These are phyloP conservation scores for Mustela erminea DNA, from an alignment of 2,797 vertebrate genomes.

Conservation along the genomic window DNA sequence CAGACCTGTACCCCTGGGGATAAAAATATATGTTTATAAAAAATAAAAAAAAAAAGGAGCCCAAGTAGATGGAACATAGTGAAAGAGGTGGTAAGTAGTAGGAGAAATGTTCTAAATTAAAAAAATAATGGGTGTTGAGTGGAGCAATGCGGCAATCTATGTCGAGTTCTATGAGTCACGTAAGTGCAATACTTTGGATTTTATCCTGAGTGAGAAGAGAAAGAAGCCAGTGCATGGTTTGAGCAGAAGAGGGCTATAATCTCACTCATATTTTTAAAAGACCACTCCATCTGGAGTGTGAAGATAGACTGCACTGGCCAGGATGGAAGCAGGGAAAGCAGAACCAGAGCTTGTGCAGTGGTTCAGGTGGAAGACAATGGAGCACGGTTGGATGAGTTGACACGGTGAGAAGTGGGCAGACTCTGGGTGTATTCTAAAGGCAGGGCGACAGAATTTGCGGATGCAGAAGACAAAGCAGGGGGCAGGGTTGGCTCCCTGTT, in stretches of 20 bases:
- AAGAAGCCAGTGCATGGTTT: background rate
- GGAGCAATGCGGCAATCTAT: background rate
- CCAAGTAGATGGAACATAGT: background rate
- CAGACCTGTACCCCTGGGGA: no score
- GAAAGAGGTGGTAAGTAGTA: background rate
- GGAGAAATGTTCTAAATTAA: background rate
- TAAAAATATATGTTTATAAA: no score
- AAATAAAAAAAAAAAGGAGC: background rate
- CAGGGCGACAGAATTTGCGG: background rate
- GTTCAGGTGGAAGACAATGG: background rate
- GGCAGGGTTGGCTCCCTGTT: background rate
- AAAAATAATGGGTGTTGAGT: background rate
- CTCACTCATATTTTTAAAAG: background rate
- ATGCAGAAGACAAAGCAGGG: background rate
- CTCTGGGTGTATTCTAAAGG: background rate
- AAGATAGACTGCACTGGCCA: background rate
- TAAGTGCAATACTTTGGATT: background rate
- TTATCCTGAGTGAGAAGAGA: slow-evolving; percentile 3
- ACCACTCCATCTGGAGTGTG: background rate
- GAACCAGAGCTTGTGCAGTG: no score
- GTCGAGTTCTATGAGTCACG: background rate
- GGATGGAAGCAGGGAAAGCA: background rate
- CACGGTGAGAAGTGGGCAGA: background rate
- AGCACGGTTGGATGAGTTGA: fast-evolving
- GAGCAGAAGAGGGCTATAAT: background rate